Conservation (phyloP, 2,113 vertebrate genomes). For the Podarcis cretensis region DNA sequence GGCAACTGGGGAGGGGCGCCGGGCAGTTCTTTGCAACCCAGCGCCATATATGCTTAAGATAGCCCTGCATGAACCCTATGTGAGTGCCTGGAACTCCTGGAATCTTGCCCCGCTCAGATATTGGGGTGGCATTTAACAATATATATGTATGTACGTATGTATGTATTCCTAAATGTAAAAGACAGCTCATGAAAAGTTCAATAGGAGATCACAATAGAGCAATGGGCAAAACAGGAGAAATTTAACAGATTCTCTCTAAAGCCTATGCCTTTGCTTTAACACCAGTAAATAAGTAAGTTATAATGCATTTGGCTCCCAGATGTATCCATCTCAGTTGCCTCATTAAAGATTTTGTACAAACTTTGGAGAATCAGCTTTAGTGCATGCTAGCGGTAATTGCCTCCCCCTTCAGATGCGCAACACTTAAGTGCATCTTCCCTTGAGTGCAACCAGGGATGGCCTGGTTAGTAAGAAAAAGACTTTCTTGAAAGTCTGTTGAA, state of each 20-base stretch:
- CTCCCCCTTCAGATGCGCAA: constrained; percentile 59
- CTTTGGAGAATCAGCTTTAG: constrained; percentile 52
- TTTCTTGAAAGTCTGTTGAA: constrained; percentile 36
- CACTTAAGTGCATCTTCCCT: constrained; percentile 31
- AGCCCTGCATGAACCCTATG: no score
- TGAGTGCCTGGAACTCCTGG: no score
- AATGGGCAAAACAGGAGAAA: accelerated
- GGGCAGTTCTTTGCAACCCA: no score
- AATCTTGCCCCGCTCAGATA: no score
- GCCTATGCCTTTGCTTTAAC: accelerated
- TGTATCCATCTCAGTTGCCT: constrained; percentile 47
- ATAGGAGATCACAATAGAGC: accelerated
- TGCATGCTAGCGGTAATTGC: constrained; percentile 55
- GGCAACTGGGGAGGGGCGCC: no score
- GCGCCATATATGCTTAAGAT: no score
- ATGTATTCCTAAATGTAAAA: not conserved
- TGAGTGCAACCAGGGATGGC: constrained; percentile 41
- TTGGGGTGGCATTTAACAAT: no score
- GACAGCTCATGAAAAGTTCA: not conserved
- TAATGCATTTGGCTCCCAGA: constrained; percentile 44
- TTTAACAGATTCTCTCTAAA: not conserved
- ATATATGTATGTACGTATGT: no score
- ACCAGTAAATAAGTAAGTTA: constrained; percentile 31
- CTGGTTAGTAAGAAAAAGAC: constrained; percentile 49
- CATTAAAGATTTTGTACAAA: constrained; percentile 56